Conservation (phyloP, 2,888 invertebrate species). For the Agriotes lineatus region DNA sequence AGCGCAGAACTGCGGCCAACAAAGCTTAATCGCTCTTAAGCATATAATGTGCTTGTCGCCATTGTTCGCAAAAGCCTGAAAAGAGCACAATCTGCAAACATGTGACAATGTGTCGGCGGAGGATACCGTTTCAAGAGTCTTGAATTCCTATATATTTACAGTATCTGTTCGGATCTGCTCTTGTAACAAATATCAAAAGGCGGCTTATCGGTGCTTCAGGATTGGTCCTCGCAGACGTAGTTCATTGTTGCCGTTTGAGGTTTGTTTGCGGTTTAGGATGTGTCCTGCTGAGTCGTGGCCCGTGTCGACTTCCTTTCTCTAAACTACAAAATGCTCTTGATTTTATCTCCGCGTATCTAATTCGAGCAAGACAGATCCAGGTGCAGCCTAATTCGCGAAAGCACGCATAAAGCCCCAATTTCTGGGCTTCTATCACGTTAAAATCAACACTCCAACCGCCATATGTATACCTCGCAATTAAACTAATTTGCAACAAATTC, state of each 20-base stretch:
- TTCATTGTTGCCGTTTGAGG: constrained; percentile 54
- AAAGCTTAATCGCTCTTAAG: constrained; percentile 49
- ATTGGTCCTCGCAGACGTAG: constrained; percentile 46
- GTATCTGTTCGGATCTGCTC: constrained; percentile 61
- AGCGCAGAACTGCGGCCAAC: constrained; percentile 46
- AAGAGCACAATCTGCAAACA: constrained; percentile 58
- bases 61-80: constrained; percentile 60
- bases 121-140: constrained; percentile 62
- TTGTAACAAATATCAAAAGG: constrained; percentile 60
- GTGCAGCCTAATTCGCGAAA: neutral
- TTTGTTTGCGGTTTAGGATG: constrained; percentile 60
- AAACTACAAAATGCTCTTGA: neutral
- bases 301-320: constrained; percentile 53
- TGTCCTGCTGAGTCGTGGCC: constrained; percentile 58
- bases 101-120: constrained; percentile 54
- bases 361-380: constrained; percentile 3
- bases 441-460: constrained; percentile 21
- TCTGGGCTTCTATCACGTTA: too few species aligned
- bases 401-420: too few species aligned
- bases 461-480: constrained; percentile 48
- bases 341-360: neutral
- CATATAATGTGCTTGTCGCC: constrained; percentile 58
- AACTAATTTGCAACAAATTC: constrained; percentile 53
- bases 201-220: constrained; percentile 54
- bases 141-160: constrained; percentile 62